These are phyloP conservation scores for Euwallacea similis DNA, from an alignment of 1,140 invertebrate species.

Conservation along the genomic window DNA sequence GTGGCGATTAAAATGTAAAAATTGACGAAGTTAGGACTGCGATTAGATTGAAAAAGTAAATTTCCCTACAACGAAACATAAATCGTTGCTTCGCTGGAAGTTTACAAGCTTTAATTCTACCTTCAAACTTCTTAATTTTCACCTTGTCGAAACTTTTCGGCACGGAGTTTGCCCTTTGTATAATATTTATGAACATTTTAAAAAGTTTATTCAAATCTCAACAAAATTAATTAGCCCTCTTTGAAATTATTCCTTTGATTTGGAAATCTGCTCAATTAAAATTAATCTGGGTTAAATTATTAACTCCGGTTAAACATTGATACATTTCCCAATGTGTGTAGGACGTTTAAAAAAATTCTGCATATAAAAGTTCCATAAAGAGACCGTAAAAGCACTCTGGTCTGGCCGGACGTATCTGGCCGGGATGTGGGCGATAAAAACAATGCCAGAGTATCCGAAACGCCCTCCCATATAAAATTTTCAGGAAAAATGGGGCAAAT, in stretches of 20 bases:
- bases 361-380: slow-evolving; percentile 2
- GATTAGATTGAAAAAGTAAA: slow-evolving; percentile 4
- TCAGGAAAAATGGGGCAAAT: slow-evolving; percentile 14
- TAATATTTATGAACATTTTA: neutral
- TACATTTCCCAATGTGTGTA: neutral
- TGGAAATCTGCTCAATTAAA: no score
- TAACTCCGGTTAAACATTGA: neutral
- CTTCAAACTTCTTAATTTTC: slow-evolving; percentile 11
- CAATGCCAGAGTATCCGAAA: slow-evolving; percentile 16
- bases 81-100: neutral
- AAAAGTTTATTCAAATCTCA: slow-evolving; percentile 1
- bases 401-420: neutral
- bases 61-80: neutral
- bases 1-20: neutral
- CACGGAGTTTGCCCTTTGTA: neutral
- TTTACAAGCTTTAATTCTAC: neutral
- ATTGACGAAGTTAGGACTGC: neutral
- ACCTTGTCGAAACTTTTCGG: neutral
- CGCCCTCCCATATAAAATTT: slow-evolving; percentile 10
- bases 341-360: neutral
- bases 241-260: neutral
- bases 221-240: neutral
- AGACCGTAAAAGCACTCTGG: slow-evolving; percentile 5
- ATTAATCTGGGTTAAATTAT: neutral
- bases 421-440: slow-evolving; percentile 8